Evolutionary conservation across 2,888 invertebrate genomes (phyloP).

Genomic region (Diarsia rubi): DNA sequence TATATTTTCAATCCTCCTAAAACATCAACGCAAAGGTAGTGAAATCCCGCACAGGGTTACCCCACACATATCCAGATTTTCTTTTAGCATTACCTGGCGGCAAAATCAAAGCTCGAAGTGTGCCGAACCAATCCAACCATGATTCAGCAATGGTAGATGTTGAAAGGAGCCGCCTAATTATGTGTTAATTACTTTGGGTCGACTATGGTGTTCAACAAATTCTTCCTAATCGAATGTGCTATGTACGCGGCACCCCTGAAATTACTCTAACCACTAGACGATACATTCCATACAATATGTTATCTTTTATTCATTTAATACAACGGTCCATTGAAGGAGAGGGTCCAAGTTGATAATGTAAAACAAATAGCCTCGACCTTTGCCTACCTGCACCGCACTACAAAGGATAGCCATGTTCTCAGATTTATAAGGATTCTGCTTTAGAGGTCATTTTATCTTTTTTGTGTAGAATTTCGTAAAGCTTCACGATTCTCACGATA

Average conservation of each 20-base stretch:
- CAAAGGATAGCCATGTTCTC: slow-evolving; percentile 40
- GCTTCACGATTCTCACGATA: slow-evolving; percentile 12
- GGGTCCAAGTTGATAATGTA: slow-evolving; percentile 62
- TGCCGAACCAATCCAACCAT: neutral
- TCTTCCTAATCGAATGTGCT: neutral
- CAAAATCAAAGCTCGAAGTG: neutral
- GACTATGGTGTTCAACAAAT: neutral
- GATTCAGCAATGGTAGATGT: neutral
- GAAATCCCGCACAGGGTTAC: neutral
- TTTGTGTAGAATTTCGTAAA: slow-evolving; percentile 38
- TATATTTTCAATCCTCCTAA: slow-evolving; percentile 7
- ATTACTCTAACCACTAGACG: neutral
- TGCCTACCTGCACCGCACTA: slow-evolving; percentile 17
- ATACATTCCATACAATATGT: slow-evolving; percentile 34
- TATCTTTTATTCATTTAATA: slow-evolving; percentile 60
- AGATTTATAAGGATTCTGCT: slow-evolving; percentile 38
- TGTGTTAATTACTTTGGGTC: neutral
- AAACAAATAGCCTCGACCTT: slow-evolving; percentile 62
- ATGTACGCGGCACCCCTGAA: neutral
- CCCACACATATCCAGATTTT: neutral
- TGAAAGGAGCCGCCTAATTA: neutral
- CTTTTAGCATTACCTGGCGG: neutral
- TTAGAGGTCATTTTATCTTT: slow-evolving; percentile 18
- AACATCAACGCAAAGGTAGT: slow-evolving; percentile 19
- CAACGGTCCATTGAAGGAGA: slow-evolving; percentile 31